Percentiles rank a stretch among this genome's conserved stretches.
These are phyloP conservation scores for Mobula birostris DNA, from an alignment of 2,113 vertebrate species.

Conservation along the genomic window DNA sequence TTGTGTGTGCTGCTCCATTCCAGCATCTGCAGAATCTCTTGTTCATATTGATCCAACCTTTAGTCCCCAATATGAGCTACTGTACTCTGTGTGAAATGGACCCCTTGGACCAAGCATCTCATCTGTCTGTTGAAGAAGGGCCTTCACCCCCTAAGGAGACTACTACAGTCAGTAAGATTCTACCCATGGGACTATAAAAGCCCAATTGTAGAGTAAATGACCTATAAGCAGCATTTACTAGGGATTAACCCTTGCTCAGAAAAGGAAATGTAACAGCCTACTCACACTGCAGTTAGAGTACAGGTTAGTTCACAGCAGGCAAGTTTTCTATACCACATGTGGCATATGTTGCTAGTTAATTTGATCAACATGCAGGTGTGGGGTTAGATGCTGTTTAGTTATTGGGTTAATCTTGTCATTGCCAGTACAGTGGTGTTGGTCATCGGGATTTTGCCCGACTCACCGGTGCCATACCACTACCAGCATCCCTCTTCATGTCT, in stretches of 20 bases:
- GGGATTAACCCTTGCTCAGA: background rate
- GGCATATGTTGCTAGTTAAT: background rate
- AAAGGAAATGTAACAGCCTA: background rate
- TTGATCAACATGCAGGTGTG: background rate
- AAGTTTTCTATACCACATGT: background rate
- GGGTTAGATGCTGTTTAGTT: background rate
- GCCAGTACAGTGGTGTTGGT: conserved; percentile 1
- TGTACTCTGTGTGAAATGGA: no score
- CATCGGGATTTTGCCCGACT: conserved; percentile 30
- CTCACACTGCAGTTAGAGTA: background rate
- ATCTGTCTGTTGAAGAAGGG: background rate
- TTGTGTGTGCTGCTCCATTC: no score
- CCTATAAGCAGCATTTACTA: background rate
- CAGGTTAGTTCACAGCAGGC: background rate
- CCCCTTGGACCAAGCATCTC: background rate
- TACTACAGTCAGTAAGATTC: background rate
- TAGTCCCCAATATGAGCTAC: background rate
- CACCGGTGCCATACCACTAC: conserved; percentile 13
- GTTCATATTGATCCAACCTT: no score
- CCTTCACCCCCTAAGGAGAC: background rate
- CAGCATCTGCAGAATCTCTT: no score
- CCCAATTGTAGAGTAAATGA: background rate
- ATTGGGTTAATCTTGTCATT: conserved; percentile 23
- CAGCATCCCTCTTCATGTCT: background rate
- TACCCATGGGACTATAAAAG: background rate